These are phyloP conservation scores for Cyanoramphus novaezelandiae DNA, from an alignment of 2,113 vertebrate species.

Conservation along the genomic window DNA sequence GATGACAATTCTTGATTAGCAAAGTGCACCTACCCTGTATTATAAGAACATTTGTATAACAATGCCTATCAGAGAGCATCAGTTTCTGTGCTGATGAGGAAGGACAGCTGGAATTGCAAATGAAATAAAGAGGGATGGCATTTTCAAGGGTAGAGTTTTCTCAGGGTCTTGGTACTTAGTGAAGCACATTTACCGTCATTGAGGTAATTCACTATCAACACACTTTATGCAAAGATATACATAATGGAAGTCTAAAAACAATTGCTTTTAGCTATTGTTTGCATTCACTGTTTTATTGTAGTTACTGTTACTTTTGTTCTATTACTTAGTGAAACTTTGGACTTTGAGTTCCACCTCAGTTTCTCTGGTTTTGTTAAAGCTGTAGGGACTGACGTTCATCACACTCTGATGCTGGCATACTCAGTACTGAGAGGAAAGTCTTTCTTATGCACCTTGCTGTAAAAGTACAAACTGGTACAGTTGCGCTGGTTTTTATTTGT, in stretches of 20 bases:
- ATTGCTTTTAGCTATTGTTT: not conserved
- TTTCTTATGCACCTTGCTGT: not conserved
- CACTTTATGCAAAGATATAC: not conserved
- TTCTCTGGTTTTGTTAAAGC: not conserved
- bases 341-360: not conserved
- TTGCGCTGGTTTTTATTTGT: not conserved
- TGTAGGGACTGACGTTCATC: not conserved
- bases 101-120: not conserved
- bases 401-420: not conserved
- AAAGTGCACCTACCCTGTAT: not conserved
- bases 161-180: not conserved
- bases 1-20: not conserved
- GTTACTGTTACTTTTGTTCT: not conserved
- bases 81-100: not conserved
- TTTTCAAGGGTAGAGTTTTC: not conserved
- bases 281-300: not conserved
- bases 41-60: not conserved
- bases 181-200: not conserved
- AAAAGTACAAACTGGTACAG: not conserved
- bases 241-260: not conserved
- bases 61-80: not conserved
- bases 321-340: not conserved
- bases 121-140: not conserved
- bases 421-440: not conserved
- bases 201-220: not conserved